Conservation (phyloP, 1,140 invertebrate genomes). For the Papilio xuthus region DNA sequence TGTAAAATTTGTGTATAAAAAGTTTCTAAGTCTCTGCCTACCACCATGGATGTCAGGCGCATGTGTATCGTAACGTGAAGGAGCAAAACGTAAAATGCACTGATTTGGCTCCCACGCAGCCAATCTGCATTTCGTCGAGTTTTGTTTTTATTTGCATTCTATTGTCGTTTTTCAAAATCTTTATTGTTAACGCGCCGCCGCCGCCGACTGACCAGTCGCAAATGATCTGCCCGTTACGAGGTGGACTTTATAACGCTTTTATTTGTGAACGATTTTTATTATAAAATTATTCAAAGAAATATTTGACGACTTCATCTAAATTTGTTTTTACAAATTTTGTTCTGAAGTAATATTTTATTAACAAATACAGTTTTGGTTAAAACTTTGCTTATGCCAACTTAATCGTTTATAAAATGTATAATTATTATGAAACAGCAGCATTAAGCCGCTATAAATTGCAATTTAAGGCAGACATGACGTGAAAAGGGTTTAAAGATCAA, state of each 20-base stretch:
- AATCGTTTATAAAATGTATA: background rate
- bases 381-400: background rate
- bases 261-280: background rate
- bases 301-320: background rate
- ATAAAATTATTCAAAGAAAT: background rate
- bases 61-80: background rate
- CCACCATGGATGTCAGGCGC: conserved; percentile 1
- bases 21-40: background rate
- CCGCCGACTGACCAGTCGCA: conserved; percentile 22
- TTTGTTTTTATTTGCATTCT: conserved; percentile 48
- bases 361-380: background rate
- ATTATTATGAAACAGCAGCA: conserved; percentile 5
- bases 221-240: conserved; percentile 38
- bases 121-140: conserved; percentile 42
- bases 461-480: conserved; percentile 23
- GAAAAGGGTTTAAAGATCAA: conserved; percentile 26
- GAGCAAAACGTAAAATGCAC: conserved; percentile 31
- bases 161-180: conserved; percentile 42
- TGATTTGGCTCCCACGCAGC: conserved; percentile 41
- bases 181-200: conserved; percentile 44
- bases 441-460: conserved; percentile 11
- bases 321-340: background rate
- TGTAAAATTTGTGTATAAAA: background rate
- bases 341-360: background rate
- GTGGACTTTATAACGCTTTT: conserved; percentile 3